Conservation (phyloP, 2,113 vertebrate genomes). For the Dipodomys stephensi region DNA sequence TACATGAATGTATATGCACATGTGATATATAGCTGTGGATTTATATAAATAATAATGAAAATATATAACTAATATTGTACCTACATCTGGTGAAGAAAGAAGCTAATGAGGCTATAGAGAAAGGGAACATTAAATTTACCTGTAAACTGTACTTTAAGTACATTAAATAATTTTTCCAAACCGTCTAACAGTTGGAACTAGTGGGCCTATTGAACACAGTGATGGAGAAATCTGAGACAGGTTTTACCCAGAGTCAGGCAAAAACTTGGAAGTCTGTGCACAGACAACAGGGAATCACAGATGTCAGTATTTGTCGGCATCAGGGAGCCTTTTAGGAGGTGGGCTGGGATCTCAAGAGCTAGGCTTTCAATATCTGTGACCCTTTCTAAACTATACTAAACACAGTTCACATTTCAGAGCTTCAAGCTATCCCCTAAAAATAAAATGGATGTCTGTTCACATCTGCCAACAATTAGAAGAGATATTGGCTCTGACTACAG, state of each 20-base stretch:
- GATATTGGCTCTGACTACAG: conserved; percentile 37
- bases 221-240: background rate
- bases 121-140: background rate
- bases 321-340: background rate
- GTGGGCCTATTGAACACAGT: background rate
- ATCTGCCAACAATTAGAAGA: conserved; percentile 66
- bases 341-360: conserved; percentile 30
- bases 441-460: conserved; percentile 47
- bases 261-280: conserved; percentile 1
- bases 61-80: background rate
- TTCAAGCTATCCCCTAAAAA: conserved; percentile 56
- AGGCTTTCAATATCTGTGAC: background rate
- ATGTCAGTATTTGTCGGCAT: background rate
- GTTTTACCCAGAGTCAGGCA: background rate
- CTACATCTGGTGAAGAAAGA: background rate
- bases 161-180: conserved; percentile 30
- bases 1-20: too few relatives aligned
- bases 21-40: background rate
- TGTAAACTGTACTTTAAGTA: background rate
- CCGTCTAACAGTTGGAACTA: background rate
- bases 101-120: background rate
- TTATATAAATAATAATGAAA: conserved; percentile 5
- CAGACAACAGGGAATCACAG: background rate
- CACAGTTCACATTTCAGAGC: conserved; percentile 61
- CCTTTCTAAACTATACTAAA: conserved; percentile 46